These are phyloP conservation scores for Pseudopleuronectes americanus DNA, from an alignment of 2,797 vertebrate species.

Conservation along the genomic window DNA sequence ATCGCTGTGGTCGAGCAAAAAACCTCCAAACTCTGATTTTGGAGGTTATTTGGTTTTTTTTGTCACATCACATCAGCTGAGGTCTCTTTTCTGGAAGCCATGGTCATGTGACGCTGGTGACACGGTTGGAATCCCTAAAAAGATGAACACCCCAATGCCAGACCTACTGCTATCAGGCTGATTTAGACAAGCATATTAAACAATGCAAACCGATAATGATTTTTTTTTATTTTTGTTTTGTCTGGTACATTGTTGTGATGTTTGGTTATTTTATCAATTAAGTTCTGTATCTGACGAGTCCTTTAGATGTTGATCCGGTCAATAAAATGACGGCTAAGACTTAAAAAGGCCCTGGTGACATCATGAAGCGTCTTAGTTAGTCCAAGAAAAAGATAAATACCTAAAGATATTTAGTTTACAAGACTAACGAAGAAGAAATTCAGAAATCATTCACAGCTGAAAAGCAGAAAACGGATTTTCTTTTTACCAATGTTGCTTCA, in stretches of 20 bases:
- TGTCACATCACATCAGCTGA: not conserved
- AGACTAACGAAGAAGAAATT: too few relatives aligned
- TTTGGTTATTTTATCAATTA: not conserved
- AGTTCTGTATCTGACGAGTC: too few relatives aligned
- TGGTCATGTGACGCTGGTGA: not conserved
- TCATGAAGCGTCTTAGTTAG: not conserved
- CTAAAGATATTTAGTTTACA: too few relatives aligned
- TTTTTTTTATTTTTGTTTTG: not conserved
- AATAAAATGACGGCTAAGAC: not conserved
- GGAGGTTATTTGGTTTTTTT: not conserved
- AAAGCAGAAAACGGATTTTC: too few relatives aligned
- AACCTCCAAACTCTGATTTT: conserved; percentile 18
- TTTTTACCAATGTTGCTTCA: too few relatives aligned
- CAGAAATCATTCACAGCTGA: too few relatives aligned
- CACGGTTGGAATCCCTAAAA: not conserved
- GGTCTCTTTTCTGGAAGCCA: not conserved
- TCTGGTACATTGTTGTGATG: not conserved
- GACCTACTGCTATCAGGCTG: not conserved
- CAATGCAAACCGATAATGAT: not conserved
- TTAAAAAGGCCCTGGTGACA: too few relatives aligned
- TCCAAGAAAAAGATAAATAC: not conserved
- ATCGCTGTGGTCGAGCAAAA: conserved; percentile 8
- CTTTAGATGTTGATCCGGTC: too few relatives aligned
- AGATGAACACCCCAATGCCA: not conserved
- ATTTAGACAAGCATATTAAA: not conserved